Evolutionary conservation across 2,113 vertebrate species (phyloP).

Genomic region (Romanogobio albipinnatus): DNA sequence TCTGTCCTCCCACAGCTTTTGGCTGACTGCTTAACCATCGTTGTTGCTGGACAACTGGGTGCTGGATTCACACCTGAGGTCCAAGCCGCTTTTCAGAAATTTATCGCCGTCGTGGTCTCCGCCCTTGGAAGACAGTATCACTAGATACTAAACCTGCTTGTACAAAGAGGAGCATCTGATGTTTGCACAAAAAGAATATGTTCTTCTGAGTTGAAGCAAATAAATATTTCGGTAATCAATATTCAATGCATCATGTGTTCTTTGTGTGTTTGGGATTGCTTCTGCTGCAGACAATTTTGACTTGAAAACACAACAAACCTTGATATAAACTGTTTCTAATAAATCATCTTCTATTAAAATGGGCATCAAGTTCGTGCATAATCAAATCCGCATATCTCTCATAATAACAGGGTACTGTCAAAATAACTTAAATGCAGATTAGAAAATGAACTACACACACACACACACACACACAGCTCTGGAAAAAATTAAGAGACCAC

Average conservation of each 20-base stretch:
- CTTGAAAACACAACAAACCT: background rate
- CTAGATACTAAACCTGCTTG: constrained; percentile 31
- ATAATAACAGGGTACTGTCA: too few species aligned
- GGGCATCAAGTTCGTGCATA: background rate
- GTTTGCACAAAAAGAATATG: background rate
- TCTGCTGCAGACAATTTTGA: background rate
- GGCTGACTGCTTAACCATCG: constrained; percentile 56
- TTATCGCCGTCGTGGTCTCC: constrained; percentile 45
- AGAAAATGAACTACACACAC: too few species aligned
- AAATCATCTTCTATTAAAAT: background rate
- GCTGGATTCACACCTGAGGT: constrained; percentile 46
- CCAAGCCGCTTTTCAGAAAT: constrained; percentile 60
- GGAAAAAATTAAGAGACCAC: too few species aligned
- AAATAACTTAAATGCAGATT: too few species aligned
- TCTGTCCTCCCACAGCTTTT: constrained; percentile 47
- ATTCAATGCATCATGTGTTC: background rate
- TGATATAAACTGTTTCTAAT: background rate
- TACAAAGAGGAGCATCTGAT: background rate
- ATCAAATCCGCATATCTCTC: background rate
- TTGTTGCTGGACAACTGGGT: constrained; percentile 46
- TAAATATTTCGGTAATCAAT: background rate
- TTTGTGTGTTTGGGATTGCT: too few species aligned
- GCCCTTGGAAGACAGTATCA: constrained; percentile 46
- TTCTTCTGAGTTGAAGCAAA: constrained; percentile 22
- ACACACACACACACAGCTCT: too few species aligned